phyloP scores from a whole-genome alignment of 2,797 vertebrate species.

The Melanogrammus aeglefinus region DNA sequence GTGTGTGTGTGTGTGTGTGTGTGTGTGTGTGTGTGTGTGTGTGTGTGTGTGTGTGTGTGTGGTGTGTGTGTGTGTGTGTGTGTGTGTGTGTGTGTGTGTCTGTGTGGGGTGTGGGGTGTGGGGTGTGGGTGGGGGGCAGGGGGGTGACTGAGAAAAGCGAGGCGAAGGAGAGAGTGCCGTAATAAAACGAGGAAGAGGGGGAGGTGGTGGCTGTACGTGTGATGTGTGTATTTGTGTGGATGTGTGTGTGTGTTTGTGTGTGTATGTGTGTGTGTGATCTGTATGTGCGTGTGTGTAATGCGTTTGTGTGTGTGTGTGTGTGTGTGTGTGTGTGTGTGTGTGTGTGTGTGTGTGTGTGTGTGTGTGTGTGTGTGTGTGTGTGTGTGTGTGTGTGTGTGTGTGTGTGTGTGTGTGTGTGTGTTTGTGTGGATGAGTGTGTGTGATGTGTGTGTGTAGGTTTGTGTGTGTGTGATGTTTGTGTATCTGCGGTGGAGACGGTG shows the following conservation, averaged over 20 bases:
- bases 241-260: constrained; percentile 19
- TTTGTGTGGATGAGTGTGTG: neutral
- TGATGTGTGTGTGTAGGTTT: neutral
- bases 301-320: constrained; percentile 5
- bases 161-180: neutral
- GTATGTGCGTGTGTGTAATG: too few relatives aligned
- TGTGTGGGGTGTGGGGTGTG: too few relatives aligned
- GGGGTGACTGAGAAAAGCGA: neutral
- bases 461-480: too few relatives aligned
- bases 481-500: neutral
- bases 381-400: neutral
- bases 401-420: neutral
- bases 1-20: neutral
- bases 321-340: constrained; percentile 9
- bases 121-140: too few relatives aligned
- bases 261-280: too few relatives aligned
- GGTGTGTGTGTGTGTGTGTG: too few relatives aligned
- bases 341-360: constrained; percentile 8
- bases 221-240: neutral
- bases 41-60: neutral
- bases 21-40: too few relatives aligned
- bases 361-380: neutral
- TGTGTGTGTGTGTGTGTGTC: too few relatives aligned
- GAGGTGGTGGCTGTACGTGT: neutral
- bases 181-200: neutral